phyloP scores from a whole-genome alignment of 2,113 vertebrate genomes.

The Ovis aries region DNA sequence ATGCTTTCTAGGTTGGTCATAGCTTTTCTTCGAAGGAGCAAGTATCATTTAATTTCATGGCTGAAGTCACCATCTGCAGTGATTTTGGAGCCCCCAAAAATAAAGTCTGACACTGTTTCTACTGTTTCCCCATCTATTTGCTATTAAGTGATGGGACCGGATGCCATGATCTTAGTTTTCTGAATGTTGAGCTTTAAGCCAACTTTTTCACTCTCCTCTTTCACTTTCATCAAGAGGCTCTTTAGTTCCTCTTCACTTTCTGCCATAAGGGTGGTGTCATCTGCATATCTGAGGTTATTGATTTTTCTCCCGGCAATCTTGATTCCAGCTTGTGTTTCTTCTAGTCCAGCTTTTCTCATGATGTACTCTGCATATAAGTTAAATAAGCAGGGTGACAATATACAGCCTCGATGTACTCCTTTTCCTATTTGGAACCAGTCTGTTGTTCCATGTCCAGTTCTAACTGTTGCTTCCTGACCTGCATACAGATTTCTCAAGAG shows the following conservation, averaged over 20 bases:
- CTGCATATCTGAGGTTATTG: background rate
- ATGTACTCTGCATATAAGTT: background rate
- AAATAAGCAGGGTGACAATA: background rate
- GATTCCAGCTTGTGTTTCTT: background rate
- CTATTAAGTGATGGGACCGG: background rate
- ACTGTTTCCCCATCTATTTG: background rate
- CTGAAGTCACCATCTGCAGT: background rate
- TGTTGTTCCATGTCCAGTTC: background rate
- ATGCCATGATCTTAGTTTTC: background rate
- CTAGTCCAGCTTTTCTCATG: background rate
- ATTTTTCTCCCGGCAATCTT: fast-evolving
- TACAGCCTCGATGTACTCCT: fast-evolving
- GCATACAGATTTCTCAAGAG: background rate
- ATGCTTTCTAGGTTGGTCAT: background rate
- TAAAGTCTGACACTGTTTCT: background rate
- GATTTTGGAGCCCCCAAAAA: background rate
- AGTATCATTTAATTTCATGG: background rate
- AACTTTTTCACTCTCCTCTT: background rate
- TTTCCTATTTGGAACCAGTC: background rate
- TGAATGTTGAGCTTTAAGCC: background rate
- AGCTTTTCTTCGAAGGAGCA: background rate
- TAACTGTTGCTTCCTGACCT: background rate
- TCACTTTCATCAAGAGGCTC: background rate
- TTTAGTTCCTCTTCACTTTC: background rate
- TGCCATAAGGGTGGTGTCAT: background rate